These are phyloP conservation scores for Phengaris arion DNA, from an alignment of 2,888 invertebrate genomes.

Conservation along the genomic window DNA sequence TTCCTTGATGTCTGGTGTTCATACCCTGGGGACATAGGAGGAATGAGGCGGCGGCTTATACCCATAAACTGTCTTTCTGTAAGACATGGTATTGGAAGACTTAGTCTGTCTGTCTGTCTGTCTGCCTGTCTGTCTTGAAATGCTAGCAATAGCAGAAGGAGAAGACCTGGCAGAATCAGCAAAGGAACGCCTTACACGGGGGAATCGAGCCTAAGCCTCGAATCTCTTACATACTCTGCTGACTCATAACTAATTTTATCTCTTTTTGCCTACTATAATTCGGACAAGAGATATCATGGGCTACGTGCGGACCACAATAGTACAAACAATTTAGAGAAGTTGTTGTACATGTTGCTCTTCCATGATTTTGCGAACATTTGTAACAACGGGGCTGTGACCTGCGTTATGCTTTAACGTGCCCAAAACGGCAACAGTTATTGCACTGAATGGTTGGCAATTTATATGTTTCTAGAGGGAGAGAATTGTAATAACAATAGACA, in stretches of 20 bases:
- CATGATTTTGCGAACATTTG: too few species aligned
- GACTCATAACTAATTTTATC: neutral
- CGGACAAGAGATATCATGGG: neutral
- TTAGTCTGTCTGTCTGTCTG: neutral
- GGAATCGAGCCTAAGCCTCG: neutral
- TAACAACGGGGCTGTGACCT: too few species aligned
- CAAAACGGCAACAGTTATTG: neutral
- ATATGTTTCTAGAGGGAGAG: too few species aligned
- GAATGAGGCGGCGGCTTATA: neutral
- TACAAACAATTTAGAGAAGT: too few species aligned
- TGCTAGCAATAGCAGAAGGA: neutral
- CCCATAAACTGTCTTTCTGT: neutral
- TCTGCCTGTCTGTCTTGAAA: neutral
- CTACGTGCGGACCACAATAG: neutral
- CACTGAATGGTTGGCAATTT: neutral
- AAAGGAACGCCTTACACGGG: constrained; percentile 1
- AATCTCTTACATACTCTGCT: too few species aligned
- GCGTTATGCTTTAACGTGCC: too few species aligned
- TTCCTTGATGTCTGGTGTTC: neutral
- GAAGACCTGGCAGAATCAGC: neutral
- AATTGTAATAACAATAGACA: too few species aligned
- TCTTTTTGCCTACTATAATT: neutral
- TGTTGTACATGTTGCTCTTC: too few species aligned
- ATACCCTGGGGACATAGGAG: neutral
- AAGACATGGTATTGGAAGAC: neutral